Evolutionary conservation across 2,888 invertebrate species (phyloP).

Genomic region (Boloria euphrosyne): DNA sequence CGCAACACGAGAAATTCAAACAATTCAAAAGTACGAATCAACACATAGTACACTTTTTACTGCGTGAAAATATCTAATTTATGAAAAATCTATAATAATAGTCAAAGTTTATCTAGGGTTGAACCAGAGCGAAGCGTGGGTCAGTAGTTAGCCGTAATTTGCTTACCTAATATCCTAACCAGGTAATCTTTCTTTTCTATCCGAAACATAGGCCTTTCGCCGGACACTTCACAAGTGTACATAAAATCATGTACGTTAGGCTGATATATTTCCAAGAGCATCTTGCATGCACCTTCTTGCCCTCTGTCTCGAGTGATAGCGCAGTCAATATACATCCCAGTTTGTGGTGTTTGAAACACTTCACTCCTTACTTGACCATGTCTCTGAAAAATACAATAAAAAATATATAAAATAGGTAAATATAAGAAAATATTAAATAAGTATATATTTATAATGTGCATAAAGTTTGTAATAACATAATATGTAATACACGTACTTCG

Average conservation of each 20-base stretch:
- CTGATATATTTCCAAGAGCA: conserved; percentile 52
- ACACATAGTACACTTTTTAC: too few relatives aligned
- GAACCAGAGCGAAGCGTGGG: too few relatives aligned
- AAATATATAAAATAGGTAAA: too few relatives aligned
- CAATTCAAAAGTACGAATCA: too few relatives aligned
- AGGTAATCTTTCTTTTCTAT: conserved; percentile 51
- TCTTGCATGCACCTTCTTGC: conserved; percentile 52
- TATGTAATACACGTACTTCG: background rate
- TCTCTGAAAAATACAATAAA: conserved; percentile 37
- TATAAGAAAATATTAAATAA: too few relatives aligned
- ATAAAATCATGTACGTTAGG: conserved; percentile 50
- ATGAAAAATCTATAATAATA: too few relatives aligned
- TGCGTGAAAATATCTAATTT: too few relatives aligned
- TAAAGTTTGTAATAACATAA: too few relatives aligned
- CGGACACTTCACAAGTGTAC: conserved; percentile 67
- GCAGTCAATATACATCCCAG: conserved; percentile 54
- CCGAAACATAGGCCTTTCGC: conserved; percentile 64
- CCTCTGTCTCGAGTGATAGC: conserved; percentile 42
- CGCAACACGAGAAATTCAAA: too few relatives aligned
- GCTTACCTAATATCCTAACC: conserved; percentile 56
- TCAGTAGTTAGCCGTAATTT: background rate
- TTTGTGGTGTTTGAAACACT: conserved; percentile 47
- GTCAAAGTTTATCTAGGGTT: too few relatives aligned
- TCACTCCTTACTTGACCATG: conserved; percentile 47
- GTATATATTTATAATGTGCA: too few relatives aligned